Conservation (phyloP, 2,797 vertebrate genomes). For the Streptopelia turtur region DNA sequence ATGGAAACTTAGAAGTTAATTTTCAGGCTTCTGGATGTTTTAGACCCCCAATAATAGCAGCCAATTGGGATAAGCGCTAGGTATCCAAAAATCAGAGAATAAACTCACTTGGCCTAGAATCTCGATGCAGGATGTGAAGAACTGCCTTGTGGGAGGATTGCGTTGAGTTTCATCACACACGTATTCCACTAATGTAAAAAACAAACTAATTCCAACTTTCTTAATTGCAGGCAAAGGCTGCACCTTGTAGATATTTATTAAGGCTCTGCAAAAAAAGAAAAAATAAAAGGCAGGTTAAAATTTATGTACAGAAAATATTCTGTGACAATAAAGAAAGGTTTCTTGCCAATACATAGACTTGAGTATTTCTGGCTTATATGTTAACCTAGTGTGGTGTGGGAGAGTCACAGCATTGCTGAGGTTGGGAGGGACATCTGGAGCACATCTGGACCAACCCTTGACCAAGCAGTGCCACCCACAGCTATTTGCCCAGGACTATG, state of each 20-base stretch:
- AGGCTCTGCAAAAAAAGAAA: slow-evolving; percentile 76
- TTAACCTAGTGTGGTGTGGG: not conserved
- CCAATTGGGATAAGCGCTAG: not conserved
- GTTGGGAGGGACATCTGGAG: not conserved
- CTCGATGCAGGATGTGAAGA: slow-evolving; percentile 95
- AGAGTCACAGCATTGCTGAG: not conserved
- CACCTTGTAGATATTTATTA: slow-evolving; percentile 92
- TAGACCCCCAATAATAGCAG: accelerated
- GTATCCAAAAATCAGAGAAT: not conserved
- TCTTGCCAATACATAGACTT: not conserved
- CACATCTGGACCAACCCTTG: not conserved
- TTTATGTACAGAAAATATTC: accelerated
- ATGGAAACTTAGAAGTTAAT: not conserved
- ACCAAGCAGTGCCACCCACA: not conserved
- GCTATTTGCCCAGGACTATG: not conserved
- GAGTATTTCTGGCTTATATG: not conserved
- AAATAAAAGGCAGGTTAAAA: not conserved
- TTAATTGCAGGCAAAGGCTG: slow-evolving; percentile 86
- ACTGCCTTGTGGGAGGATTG: slow-evolving; percentile 94
- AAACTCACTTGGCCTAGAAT: slow-evolving; percentile 92
- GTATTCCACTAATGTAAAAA: slow-evolving; percentile 91
- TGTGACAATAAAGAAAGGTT: not conserved
- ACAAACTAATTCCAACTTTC: slow-evolving; percentile 90
- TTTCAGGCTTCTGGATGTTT: not conserved
- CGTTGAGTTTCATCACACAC: slow-evolving; percentile 95